A percentile compares a stretch with the other conserved stretches of the same genome.
Evolutionary conservation across 2,888 invertebrate species (phyloP).

Genomic region (Patella depressa): DNA sequence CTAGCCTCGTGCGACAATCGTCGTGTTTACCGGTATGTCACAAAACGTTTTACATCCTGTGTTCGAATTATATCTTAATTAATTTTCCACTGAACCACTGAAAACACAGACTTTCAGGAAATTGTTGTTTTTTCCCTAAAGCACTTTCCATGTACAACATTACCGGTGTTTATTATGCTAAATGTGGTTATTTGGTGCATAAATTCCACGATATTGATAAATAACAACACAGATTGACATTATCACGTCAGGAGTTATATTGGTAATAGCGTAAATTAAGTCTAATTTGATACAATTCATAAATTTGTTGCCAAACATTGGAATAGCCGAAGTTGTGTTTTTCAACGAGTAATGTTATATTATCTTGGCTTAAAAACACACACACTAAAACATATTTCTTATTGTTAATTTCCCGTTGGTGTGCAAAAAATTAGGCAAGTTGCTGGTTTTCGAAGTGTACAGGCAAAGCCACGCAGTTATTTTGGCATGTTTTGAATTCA

Average conservation of each 20-base stretch:
- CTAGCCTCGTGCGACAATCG: background rate
- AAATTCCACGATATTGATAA: conserved; percentile 1
- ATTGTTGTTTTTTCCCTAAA: background rate
- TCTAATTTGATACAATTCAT: too few species aligned
- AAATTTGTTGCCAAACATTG: too few species aligned
- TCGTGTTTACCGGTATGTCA: background rate
- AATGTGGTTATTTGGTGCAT: conserved; percentile 1
- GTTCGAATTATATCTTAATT: background rate
- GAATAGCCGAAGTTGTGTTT: too few species aligned
- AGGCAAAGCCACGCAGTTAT: too few species aligned
- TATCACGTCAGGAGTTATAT: background rate
- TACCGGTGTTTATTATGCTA: background rate
- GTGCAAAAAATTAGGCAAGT: too few species aligned
- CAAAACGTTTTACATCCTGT: conserved; percentile 2
- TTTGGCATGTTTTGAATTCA: too few species aligned
- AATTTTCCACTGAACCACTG: conserved; percentile 1
- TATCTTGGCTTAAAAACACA: too few species aligned
- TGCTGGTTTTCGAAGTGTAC: too few species aligned
- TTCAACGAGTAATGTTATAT: too few species aligned
- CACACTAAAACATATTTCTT: too few species aligned
- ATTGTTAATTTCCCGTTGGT: too few species aligned
- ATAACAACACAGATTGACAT: background rate
- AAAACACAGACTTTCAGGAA: background rate
- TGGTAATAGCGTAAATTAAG: too few species aligned
- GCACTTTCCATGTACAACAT: background rate